Evolutionary conservation across 2,888 invertebrate species (phyloP).

Genomic region (Polydrusus cervinus): DNA sequence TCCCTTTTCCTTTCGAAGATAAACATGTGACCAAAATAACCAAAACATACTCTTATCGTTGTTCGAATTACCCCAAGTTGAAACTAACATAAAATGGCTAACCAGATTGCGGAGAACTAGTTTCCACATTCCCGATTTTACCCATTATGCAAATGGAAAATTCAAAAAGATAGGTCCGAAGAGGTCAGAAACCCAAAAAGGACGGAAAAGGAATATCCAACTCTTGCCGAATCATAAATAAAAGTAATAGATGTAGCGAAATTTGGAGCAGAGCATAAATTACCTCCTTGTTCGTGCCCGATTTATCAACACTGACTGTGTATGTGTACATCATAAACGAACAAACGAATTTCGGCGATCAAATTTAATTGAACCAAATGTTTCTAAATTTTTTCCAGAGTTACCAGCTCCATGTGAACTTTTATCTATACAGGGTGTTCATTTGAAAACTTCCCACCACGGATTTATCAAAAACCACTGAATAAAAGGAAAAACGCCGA

Average conservation of each 20-base stretch:
- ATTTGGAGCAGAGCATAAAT: conserved; percentile 17
- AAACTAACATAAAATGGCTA: background rate
- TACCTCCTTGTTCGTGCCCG: background rate
- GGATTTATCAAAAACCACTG: too few relatives aligned
- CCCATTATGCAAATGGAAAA: background rate
- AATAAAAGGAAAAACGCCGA: too few relatives aligned
- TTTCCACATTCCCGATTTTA: background rate
- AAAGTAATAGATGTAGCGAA: conserved; percentile 20
- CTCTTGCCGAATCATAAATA: conserved; percentile 27
- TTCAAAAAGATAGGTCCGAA: background rate
- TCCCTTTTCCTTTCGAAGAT: too few relatives aligned
- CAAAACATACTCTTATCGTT: background rate
- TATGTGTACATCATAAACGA: background rate
- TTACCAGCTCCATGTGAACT: too few relatives aligned
- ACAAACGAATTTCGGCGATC: background rate
- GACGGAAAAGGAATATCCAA: conserved; percentile 10
- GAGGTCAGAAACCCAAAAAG: conserved; percentile 10
- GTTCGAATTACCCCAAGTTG: background rate
- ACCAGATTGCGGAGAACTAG: background rate
- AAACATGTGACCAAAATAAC: background rate
- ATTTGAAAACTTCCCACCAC: too few relatives aligned
- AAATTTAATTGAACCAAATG: too few relatives aligned
- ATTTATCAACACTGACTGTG: conserved; percentile 12
- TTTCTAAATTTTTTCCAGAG: too few relatives aligned
- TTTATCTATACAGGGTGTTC: too few relatives aligned